These are phyloP conservation scores for Mesocricetus auratus DNA, from an alignment of 2,113 vertebrate species.

Conservation along the genomic window DNA sequence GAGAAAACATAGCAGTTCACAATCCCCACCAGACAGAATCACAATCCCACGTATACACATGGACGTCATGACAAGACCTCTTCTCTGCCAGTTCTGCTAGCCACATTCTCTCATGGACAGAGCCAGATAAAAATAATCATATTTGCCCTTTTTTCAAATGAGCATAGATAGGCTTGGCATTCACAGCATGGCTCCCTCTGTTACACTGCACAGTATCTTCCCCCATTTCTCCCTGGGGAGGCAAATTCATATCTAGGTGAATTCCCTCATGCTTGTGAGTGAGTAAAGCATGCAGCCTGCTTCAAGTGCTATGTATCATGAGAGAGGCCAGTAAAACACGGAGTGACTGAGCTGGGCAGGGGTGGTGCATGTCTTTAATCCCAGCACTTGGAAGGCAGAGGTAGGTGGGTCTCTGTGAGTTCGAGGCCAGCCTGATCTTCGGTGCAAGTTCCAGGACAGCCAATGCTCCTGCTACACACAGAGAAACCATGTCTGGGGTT, in stretches of 20 bases:
- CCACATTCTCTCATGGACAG: neutral
- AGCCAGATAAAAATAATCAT: neutral
- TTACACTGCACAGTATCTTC: neutral
- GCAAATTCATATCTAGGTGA: neutral
- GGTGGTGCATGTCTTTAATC: too few relatives aligned
- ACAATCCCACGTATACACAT: rapidly evolving
- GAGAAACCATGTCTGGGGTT: too few relatives aligned
- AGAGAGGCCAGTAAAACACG: neutral
- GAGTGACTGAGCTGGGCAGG: neutral
- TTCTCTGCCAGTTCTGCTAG: neutral
- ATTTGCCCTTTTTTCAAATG: neutral
- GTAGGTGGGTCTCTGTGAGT: too few relatives aligned
- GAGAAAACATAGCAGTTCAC: neutral
- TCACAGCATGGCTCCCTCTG: neutral
- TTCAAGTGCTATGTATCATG: neutral
- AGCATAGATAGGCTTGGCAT: conserved; percentile 6
- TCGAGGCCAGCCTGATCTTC: too few relatives aligned
- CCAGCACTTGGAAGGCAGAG: too few relatives aligned
- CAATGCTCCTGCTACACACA: too few relatives aligned
- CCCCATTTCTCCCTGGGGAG: neutral
- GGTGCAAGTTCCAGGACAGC: too few relatives aligned
- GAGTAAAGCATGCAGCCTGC: neutral
- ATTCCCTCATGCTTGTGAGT: conserved; percentile 10
- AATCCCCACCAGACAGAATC: neutral
- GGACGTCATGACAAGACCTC: neutral